Conservation (phyloP, 92 coral and sea anemone species). For the Epizoanthus scotinus region DNA sequence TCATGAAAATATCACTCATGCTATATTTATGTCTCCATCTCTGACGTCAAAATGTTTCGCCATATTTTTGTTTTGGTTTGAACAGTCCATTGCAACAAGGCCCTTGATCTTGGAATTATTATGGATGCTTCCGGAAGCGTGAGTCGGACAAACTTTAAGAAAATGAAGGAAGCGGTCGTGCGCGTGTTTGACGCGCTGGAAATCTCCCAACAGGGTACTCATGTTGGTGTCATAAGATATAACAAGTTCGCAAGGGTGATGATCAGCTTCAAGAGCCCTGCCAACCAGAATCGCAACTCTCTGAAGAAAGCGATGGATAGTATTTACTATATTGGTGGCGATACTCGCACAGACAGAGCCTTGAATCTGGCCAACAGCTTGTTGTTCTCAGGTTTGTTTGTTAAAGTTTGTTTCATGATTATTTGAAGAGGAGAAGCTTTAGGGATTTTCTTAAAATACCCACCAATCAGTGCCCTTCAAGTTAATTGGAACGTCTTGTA, state of each 20-base stretch:
- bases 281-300: constrained; percentile 4
- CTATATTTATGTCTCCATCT: too few species aligned
- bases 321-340: constrained; percentile 13
- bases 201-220: constrained; percentile 10
- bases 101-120: constrained; percentile 8
- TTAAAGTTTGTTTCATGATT: neutral
- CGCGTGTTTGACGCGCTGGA: neutral
- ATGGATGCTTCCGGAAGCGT: constrained; percentile 17
- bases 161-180: neutral
- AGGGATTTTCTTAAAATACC: neutral
- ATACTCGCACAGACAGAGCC: constrained; percentile 19
- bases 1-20: too few species aligned
- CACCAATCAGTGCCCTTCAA: neutral
- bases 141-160: neutral
- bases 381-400: constrained; percentile 7
- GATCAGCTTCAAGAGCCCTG: constrained; percentile 12
- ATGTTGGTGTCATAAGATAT: neutral
- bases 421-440: too few species aligned
- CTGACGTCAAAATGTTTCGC: too few species aligned
- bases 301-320: constrained; percentile 18
- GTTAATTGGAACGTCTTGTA: too few species aligned
- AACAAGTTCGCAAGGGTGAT: neutral
- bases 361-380: neutral
- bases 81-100: neutral
- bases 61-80: neutral